Evolutionary conservation across 2,113 vertebrate species (phyloP), one percentile per base, ranked within the genome.

Genomic region (Oryzias curvinotus): DNA sequence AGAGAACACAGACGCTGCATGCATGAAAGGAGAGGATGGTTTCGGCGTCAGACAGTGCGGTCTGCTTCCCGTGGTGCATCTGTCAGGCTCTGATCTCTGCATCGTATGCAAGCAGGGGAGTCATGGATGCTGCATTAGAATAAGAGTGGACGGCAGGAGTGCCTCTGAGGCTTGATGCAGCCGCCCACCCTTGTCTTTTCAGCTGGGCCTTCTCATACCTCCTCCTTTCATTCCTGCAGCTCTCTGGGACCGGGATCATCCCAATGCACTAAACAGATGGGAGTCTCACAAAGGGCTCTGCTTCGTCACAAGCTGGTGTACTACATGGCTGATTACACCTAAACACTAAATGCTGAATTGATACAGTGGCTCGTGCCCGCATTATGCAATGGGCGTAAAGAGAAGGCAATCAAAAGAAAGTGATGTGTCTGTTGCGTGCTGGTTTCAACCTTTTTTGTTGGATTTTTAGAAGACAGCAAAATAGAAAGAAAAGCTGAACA

Each of bases 251-350:
- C 5, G 45, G 59, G 54, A 66, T 61, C 23, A 61, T 86, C 88
- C 87, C 83, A 82, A 71, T 78, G 76, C 87, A 81, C 87, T 73
- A 93, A 93, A 93, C 96, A 98, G 96, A 97, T 97, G 96, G 96
- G 93, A 89, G 89, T 85, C 89, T 92, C 93, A 96, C 93, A 96
- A 96, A 94, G 92, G 90, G 90, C 88, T 57, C 81, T 56, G 86
- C 87, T 91, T 93, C 93, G 93, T 92, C 90, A 93, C 95, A 97
- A 97, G 95, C 96, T 97, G 96, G 95, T 96, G 94, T 93, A 93
- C 91, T 94, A 93, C 88, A 98, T 93, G 96, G 95, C 93, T 94
- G 96, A 98, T 95, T 98, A 96, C 94, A 94, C 94, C 90, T 92
- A 92, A 96, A 97, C 94, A 92, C 93, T 88, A 90, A 93, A 93